phyloP scores from a whole-genome alignment of 2,797 vertebrate genomes.

The Neosilurus mollespiculum region DNA sequence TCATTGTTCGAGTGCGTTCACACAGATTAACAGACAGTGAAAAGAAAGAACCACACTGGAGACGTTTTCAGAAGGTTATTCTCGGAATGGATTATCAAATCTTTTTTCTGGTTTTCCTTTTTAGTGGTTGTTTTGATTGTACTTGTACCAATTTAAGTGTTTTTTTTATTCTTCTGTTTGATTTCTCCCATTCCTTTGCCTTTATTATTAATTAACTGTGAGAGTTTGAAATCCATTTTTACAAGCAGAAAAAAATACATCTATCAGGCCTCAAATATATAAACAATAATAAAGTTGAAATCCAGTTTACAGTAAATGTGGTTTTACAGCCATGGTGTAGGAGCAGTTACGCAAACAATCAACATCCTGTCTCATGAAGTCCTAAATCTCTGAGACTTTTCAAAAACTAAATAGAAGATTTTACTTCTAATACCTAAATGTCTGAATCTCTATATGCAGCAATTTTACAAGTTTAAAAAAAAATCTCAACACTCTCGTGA shows the following conservation, averaged over 20 bases:
- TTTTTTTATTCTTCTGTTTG: slow-evolving; percentile 35
- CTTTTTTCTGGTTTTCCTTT: slow-evolving; percentile 46
- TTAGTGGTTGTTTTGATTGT: neutral
- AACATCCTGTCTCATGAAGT: slow-evolving; percentile 15
- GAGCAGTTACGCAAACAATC: slow-evolving; percentile 67
- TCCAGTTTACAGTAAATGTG: slow-evolving; percentile 79
- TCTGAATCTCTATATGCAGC: slow-evolving; percentile 21
- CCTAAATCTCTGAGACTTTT: neutral
- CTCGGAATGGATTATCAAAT: slow-evolving; percentile 84
- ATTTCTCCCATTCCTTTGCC: slow-evolving; percentile 87
- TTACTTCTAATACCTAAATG: slow-evolving; percentile 17
- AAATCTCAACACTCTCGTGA: slow-evolving; percentile 7
- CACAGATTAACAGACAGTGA: too few species aligned
- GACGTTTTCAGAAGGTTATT: slow-evolving; percentile 76
- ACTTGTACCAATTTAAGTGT: slow-evolving; percentile 60
- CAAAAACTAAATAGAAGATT: slow-evolving; percentile 21
- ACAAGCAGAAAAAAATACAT: slow-evolving; percentile 99
- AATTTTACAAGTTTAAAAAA: neutral
- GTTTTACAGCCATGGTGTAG: slow-evolving; percentile 75
- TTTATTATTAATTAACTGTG: slow-evolving; percentile 99
- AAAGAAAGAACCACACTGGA: slow-evolving; percentile 65
- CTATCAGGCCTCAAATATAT: slow-evolving; percentile 95
- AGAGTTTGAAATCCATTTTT: slow-evolving; percentile 92
- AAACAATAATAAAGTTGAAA: slow-evolving; percentile 99
- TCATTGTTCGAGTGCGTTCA: too few species aligned